Evolutionary conservation across 1,140 invertebrate species (phyloP).

Genomic region (Oscheius sp.): DNA sequence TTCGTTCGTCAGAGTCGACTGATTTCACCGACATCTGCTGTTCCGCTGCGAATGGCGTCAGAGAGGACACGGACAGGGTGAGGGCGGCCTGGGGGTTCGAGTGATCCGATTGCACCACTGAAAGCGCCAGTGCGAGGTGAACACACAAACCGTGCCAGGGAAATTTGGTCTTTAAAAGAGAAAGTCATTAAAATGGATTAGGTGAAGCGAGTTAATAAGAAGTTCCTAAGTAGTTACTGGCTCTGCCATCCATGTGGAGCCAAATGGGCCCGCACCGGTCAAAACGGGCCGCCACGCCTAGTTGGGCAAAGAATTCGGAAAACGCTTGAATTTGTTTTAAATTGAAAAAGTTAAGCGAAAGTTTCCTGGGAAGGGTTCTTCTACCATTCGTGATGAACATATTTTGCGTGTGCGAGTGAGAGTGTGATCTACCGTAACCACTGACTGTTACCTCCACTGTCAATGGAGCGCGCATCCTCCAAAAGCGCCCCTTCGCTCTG

Average conservation of each 20-base stretch:
- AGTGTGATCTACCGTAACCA: not conserved
- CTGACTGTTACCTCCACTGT: conserved; percentile 36
- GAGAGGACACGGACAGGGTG: conserved; percentile 10
- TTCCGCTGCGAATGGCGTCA: conserved; percentile 4
- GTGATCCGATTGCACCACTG: conserved; percentile 60
- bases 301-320: no score
- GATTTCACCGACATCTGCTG: not conserved
- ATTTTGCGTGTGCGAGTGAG: not conserved
- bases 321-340: not conserved
- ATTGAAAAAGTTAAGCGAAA: no score
- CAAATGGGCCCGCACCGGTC: no score
- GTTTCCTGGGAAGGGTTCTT: no score
- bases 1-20: not conserved
- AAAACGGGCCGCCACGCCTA: no score
- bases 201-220: no score
- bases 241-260: no score
- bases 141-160: no score
- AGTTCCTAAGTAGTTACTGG: no score
- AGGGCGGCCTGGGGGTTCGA: conserved; percentile 48
- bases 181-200: not conserved
- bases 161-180: not conserved
- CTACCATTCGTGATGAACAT: no score
- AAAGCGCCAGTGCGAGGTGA: no score
- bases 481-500: not conserved
- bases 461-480: conserved; percentile 28